Evolutionary conservation across 2,888 invertebrate genomes (phyloP), one percentile per base, ranked within the genome.

Genomic region (Parnassius apollo): DNA sequence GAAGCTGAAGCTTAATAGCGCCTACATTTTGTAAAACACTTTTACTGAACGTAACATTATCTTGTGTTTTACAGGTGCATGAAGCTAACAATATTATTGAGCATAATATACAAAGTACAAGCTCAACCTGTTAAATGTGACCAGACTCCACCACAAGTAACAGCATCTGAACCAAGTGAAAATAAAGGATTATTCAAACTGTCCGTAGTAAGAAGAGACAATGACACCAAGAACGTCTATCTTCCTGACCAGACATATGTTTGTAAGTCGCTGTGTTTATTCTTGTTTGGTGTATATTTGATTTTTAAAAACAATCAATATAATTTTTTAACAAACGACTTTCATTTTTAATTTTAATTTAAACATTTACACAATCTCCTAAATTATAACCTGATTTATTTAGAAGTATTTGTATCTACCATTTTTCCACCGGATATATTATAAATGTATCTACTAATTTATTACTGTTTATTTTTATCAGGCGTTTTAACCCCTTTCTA

Each of bases 191-290:
- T 78, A n/a, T 88, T 78, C 68, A 74, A 70, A 25, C 68, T 89
- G 61, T 74, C 76, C 1, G 83, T 90, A 12, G 79, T 78, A 22
- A 83, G 75, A 25, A 69, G 76, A 66, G 70, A 69, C 10, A 66
- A 71, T 42, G 71, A 72, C 11, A 74, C 68, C 0, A 71, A 71
- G 35, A 70, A 75, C 10, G 72, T 69, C 4, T 90, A 83, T 53
- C 76, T 83, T 3, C 82, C 86, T 0, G 84, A 81, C 60, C 91
- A 91, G 69, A 89, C 90, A 8, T 91, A 91, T 68, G 83, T 85
- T 65, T 78, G 91, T 91, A 78, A 81, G 90, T 69, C 62, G 52
- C 56, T 44, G 4, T 35, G 35, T 35, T 35, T 35, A 35, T 35
- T 35, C 7, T 35, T 35, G 35, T 35, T 35, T 35, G 3, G 35